Conservation (phyloP, 1,140 invertebrate genomes). For the Sitodiplosis mosellana region DNA sequence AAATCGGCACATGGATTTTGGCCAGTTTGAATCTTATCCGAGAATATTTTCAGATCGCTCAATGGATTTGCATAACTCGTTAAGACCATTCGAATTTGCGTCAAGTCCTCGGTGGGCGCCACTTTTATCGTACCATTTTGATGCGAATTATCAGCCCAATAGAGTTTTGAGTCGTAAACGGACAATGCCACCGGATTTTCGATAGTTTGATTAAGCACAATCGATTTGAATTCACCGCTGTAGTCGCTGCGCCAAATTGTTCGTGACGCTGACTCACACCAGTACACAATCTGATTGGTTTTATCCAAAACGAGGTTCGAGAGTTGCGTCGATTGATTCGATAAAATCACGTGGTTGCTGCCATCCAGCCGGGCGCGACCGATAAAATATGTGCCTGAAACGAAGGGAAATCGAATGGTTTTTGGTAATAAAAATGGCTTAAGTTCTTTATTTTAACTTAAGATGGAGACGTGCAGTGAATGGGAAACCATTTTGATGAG, state of each 20-base stretch:
- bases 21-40: conserved; percentile 32
- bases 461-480: too few species aligned
- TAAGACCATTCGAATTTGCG: conserved; percentile 31
- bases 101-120: conserved; percentile 38
- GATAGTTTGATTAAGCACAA: conserved; percentile 47
- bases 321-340: conserved; percentile 37
- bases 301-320: conserved; percentile 55
- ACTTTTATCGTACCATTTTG: conserved; percentile 43
- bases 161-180: conserved; percentile 17
- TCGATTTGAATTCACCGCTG: conserved; percentile 49
- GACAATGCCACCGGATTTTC: conserved; percentile 54
- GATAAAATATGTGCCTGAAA: conserved; percentile 28
- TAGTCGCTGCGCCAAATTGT: conserved; percentile 62
- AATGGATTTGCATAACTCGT: conserved; percentile 41
- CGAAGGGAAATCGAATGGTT: too few species aligned
- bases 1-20: conserved; percentile 44
- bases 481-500: too few species aligned
- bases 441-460: too few species aligned
- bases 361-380: conserved; percentile 63
- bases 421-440: too few species aligned
- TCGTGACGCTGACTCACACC: conserved; percentile 69
- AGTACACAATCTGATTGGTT: conserved; percentile 60
- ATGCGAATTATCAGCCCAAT: conserved; percentile 32
- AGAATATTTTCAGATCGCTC: conserved; percentile 47
- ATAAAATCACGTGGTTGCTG: conserved; percentile 26